Evolutionary conservation across 2,888 invertebrate genomes (phyloP).

Genomic region (Andrena fulva): DNA sequence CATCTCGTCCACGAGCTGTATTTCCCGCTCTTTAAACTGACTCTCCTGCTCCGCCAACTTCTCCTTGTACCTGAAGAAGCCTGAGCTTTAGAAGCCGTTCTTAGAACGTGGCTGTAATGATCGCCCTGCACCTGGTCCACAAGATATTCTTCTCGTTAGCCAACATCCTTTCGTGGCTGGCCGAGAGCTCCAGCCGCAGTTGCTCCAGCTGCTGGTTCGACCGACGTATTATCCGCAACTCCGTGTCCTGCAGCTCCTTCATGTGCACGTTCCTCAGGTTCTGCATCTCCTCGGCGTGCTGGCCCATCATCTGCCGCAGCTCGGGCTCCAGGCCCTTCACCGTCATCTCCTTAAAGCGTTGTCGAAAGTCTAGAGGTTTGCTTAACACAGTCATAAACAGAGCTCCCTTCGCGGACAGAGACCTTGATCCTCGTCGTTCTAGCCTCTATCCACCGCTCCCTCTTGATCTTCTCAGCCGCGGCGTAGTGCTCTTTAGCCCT

Average conservation of each 20-base stretch:
- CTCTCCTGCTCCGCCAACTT: constrained; percentile 79
- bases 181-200: constrained; percentile 87
- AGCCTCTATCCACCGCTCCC: constrained; percentile 93
- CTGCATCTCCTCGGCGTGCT: constrained; percentile 89
- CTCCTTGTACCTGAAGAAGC: constrained; percentile 73
- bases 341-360: constrained; percentile 89
- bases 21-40: constrained; percentile 71
- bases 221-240: constrained; percentile 87
- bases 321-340: constrained; percentile 95
- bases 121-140: constrained; percentile 85
- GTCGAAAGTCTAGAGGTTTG: background rate
- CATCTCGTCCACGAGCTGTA: constrained; percentile 75
- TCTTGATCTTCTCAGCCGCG: constrained; percentile 90
- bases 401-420: background rate
- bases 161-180: constrained; percentile 88
- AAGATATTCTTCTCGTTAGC: constrained; percentile 88
- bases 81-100: background rate
- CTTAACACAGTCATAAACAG: too few species aligned
- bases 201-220: constrained; percentile 88
- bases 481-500: constrained; percentile 91
- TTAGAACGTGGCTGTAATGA: background rate
- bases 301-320: constrained; percentile 91
- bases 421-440: constrained; percentile 86
- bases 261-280: constrained; percentile 90
- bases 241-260: constrained; percentile 88